Evolutionary conservation across 2,797 vertebrate genomes (phyloP).

Genomic region (Anguilla megastoma): DNA sequence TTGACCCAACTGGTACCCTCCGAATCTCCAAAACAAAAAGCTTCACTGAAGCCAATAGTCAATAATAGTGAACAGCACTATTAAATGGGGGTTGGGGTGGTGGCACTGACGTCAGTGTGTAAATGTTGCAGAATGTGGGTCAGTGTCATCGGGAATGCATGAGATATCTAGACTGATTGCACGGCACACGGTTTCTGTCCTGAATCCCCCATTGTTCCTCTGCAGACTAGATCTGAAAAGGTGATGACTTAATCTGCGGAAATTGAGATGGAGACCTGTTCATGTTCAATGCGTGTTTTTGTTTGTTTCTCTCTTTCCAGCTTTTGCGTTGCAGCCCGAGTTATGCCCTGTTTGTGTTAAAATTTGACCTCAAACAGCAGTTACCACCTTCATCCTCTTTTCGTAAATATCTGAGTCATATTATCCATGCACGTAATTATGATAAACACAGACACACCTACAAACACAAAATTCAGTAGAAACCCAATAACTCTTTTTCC

Average conservation of each 20-base stretch:
- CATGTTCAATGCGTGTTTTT: conserved; percentile 27
- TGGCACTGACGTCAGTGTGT: conserved; percentile 21
- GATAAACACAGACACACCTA: background rate
- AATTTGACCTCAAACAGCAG: background rate
- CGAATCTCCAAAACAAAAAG: background rate
- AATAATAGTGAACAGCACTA: background rate
- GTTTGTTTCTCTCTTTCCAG: conserved; percentile 38
- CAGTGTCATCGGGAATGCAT: conserved; percentile 23
- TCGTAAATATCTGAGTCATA: background rate
- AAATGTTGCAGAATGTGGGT: conserved; percentile 32
- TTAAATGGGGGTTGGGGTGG: background rate
- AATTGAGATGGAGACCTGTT: conserved; percentile 23
- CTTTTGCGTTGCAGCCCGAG: conserved; percentile 19
- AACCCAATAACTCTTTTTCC: background rate
- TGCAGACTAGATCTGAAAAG: conserved; percentile 21
- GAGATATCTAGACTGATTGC: conserved; percentile 23
- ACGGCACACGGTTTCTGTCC: background rate
- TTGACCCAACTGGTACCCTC: background rate
- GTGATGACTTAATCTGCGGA: conserved; percentile 35
- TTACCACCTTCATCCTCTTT: background rate
- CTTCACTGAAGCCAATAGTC: background rate
- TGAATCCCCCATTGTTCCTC: conserved; percentile 33
- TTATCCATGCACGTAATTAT: background rate
- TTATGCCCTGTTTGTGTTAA: conserved; percentile 8
- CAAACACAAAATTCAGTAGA: background rate